A percentile compares a stretch with the other conserved stretches of the same genome.
These are phyloP conservation scores for Auanema sp. DNA, from an alignment of 2,888 invertebrate genomes.

Conservation along the genomic window DNA sequence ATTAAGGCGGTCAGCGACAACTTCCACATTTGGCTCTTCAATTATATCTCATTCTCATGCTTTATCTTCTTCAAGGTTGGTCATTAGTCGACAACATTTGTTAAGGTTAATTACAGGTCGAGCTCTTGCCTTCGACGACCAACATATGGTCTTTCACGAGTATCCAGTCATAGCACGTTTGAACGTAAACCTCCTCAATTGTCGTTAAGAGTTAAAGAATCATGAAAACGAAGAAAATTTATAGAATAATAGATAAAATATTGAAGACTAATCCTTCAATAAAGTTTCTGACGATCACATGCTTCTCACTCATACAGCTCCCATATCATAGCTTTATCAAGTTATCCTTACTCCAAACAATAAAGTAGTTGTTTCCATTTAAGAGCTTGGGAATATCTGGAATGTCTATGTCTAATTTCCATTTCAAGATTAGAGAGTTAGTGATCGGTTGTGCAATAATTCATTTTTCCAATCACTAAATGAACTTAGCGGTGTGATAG, in stretches of 20 bases:
- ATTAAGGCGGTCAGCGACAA: conserved; percentile 29
- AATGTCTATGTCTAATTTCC: too few relatives aligned
- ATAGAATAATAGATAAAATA: neutral
- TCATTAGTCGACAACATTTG: neutral
- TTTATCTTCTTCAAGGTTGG: conserved; percentile 15
- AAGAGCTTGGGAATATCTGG: too few relatives aligned
- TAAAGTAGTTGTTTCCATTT: too few relatives aligned
- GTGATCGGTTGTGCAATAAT: too few relatives aligned
- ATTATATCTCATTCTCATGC: conserved; percentile 33
- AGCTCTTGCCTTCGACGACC: conserved; percentile 49
- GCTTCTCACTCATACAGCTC: too few relatives aligned
- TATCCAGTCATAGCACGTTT: conserved; percentile 50
- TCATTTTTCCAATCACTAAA: too few relatives aligned
- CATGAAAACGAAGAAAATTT: neutral
- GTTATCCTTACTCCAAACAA: too few relatives aligned
- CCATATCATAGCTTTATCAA: too few relatives aligned
- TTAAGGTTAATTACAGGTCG: conserved; percentile 17
- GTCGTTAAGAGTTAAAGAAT: conserved; percentile 38
- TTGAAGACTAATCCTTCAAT: neutral
- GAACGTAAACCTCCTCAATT: conserved; percentile 55
- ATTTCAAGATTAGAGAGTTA: too few relatives aligned
- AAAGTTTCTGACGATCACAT: neutral
- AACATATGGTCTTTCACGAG: conserved; percentile 51
- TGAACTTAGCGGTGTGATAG: too few relatives aligned
- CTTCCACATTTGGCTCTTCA: conserved; percentile 29